Conservation (phyloP, 2,797 vertebrate genomes). For the Margarornis squamiger region DNA sequence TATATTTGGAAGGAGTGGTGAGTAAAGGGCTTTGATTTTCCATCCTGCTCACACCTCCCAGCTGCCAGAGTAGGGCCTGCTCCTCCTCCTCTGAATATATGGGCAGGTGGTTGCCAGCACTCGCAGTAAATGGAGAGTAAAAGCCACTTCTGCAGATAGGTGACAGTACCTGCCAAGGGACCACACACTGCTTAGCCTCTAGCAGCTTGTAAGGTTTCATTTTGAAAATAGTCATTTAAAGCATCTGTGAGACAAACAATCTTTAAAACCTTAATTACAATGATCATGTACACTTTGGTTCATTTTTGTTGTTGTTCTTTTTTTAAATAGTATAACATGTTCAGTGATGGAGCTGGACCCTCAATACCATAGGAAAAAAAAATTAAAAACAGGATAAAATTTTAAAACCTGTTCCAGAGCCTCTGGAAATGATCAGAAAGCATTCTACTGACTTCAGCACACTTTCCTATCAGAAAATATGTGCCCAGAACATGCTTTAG, state of each 20-base stretch:
- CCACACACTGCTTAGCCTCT: background rate
- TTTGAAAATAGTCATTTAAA: background rate
- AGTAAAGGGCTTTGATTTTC: background rate
- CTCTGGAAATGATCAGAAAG: background rate
- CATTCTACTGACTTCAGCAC: background rate
- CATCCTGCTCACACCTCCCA: background rate
- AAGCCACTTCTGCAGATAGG: background rate
- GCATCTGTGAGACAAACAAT: background rate
- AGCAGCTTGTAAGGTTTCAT: background rate
- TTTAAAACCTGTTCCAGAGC: background rate
- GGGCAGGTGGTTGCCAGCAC: background rate
- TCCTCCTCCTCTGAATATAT: background rate
- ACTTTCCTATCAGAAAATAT: background rate
- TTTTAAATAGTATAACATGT: background rate
- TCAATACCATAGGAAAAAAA: background rate
- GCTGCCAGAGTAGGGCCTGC: background rate
- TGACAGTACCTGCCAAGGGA: background rate
- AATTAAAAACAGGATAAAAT: background rate
- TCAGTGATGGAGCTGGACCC: background rate
- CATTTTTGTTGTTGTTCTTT: background rate
- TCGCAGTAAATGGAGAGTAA: background rate
- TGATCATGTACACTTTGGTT: background rate
- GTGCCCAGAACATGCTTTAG: background rate
- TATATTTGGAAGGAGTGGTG: fast-evolving
- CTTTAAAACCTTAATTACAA: background rate